Percentiles rank a stretch among this genome's conserved stretches.
phyloP scores from a whole-genome alignment of 2,797 vertebrate species.

The Lemur catta region DNA sequence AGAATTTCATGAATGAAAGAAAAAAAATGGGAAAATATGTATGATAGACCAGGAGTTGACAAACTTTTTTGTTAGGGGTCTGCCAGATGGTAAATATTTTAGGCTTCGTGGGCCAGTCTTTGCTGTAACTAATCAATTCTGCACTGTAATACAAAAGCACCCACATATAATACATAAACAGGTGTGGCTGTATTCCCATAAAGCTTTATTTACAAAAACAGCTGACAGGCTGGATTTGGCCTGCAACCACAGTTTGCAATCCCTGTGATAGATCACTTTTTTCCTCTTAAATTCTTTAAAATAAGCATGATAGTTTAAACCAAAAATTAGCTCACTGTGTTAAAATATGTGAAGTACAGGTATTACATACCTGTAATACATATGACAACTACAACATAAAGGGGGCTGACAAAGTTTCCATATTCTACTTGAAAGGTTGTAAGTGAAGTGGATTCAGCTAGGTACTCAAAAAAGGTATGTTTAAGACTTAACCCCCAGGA shows the following conservation, averaged over 20 bases:
- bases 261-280: not conserved
- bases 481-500: not conserved
- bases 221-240: not conserved
- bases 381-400: not conserved
- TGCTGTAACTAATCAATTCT: not conserved
- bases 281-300: slow-evolving; percentile 28
- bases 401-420: not conserved
- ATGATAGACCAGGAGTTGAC: not conserved
- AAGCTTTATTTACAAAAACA: slow-evolving; percentile 1
- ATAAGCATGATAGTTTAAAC: not conserved
- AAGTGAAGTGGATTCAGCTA: not conserved
- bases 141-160: not conserved
- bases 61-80: not conserved
- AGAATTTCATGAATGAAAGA: slow-evolving; percentile 45
- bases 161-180: not conserved
- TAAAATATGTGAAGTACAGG: not conserved
- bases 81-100: not conserved
- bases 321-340: not conserved
- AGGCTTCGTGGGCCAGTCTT: not conserved
- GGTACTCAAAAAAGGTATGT: not conserved
- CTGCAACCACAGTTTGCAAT: not conserved
- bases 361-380: not conserved
- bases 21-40: not conserved
- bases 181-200: not conserved
- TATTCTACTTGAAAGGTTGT: not conserved